phyloP scores from a whole-genome alignment of 2,113 vertebrate species.

The Xiphophorus maculatus region DNA sequence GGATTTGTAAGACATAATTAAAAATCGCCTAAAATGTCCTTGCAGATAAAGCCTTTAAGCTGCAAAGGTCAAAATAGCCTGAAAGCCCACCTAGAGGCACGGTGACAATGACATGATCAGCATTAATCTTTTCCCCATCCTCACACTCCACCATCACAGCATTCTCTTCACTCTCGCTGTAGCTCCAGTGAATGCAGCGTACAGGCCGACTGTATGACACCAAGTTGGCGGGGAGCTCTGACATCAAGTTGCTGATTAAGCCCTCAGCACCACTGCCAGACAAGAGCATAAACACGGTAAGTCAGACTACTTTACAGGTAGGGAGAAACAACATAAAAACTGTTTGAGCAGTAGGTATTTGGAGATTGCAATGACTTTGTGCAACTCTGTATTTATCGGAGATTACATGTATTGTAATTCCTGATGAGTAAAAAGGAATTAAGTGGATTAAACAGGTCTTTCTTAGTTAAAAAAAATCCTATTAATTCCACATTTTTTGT shows the following conservation, averaged over 20 bases:
- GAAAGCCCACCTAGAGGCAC: slow-evolving; percentile 84
- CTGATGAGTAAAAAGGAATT: no score
- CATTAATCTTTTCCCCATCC: slow-evolving; percentile 80
- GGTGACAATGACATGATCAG: slow-evolving; percentile 89
- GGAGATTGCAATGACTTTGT: no score
- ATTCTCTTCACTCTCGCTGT: slow-evolving; percentile 65
- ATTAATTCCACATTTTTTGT: no score
- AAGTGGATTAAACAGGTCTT: no score
- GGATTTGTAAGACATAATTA: no score
- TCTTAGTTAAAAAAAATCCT: no score
- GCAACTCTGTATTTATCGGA: no score
- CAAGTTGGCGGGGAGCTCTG: slow-evolving; percentile 78
- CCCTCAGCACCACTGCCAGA: slow-evolving; percentile 87
- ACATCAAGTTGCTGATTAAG: slow-evolving; percentile 78
- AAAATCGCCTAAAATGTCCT: no score
- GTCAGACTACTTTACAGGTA: not conserved
- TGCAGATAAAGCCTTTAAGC: no score
- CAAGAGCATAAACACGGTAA: not conserved
- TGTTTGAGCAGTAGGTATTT: not conserved
- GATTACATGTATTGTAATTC: no score
- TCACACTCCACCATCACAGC: slow-evolving; percentile 85
- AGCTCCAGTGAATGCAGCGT: slow-evolving; percentile 86
- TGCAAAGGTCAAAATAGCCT: no score
- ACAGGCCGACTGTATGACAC: slow-evolving; percentile 84
- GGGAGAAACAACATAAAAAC: not conserved